These are phyloP conservation scores for Hylyphantes graminicola DNA, from an alignment of 1,140 invertebrate genomes.

Conservation along the genomic window DNA sequence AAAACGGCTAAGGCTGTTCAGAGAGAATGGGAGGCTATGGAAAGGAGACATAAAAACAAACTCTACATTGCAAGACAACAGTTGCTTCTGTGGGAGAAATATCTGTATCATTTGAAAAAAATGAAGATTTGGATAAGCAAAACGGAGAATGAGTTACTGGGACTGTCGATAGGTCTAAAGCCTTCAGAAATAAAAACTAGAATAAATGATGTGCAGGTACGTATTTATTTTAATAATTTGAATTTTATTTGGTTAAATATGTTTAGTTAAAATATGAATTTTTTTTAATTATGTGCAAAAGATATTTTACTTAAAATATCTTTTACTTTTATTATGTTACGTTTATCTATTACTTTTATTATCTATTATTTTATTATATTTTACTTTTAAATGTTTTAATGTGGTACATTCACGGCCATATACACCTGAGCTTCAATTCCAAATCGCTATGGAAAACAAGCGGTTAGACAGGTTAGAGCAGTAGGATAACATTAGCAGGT, in stretches of 20 bases:
- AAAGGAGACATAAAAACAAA: background rate
- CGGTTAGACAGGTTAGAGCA: too few species aligned
- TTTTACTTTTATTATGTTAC: too few species aligned
- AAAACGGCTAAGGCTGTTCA: background rate
- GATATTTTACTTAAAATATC: background rate
- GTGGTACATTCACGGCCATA: too few species aligned
- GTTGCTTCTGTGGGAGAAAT: constrained; percentile 9
- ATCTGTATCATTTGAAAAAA: background rate
- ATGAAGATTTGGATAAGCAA: constrained; percentile 10
- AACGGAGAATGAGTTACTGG: background rate
- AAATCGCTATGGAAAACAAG: too few species aligned
- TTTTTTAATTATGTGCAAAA: background rate
- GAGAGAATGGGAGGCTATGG: constrained; percentile 1
- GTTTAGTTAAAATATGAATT: background rate
- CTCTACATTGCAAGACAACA: background rate
- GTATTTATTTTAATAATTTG: background rate
- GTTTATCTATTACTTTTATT: too few species aligned
- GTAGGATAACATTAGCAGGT: too few species aligned
- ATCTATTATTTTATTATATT: too few species aligned
- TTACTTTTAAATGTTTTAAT: too few species aligned
- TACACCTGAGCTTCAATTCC: too few species aligned
- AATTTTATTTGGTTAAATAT: background rate
- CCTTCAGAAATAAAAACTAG: background rate
- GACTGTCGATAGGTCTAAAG: background rate
- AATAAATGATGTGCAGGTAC: constrained; percentile 1